A percentile compares a stretch with the other conserved stretches of the same genome.
Evolutionary conservation across 2,888 invertebrate species (phyloP).

Genomic region (Ormyrus nitidulus): DNA sequence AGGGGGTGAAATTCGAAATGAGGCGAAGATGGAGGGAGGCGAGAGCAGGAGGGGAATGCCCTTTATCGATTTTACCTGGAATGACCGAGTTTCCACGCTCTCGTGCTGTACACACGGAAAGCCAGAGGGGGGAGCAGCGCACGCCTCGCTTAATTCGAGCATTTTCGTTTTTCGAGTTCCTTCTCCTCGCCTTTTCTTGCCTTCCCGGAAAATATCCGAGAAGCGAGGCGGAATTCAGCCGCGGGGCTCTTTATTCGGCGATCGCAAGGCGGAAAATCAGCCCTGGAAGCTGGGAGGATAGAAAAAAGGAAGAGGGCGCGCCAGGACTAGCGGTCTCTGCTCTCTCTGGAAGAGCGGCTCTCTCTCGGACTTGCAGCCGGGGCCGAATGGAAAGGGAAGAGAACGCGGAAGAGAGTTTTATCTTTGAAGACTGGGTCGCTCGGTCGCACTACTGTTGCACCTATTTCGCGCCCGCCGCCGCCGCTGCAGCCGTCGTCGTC

Average conservation of each 20-base stretch:
- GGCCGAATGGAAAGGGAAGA: slow-evolving; percentile 70
- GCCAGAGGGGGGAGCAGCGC: slow-evolving; percentile 42
- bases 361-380: not conserved
- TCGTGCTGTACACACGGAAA: not conserved
- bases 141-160: slow-evolving; percentile 2
- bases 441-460: slow-evolving; percentile 74
- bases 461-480: slow-evolving; percentile 62
- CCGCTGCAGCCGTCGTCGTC: not conserved
- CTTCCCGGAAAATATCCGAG: too few relatives aligned
- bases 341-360: too few relatives aligned
- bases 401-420: slow-evolving; percentile 60
- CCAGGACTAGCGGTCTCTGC: not conserved
- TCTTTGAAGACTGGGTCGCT: slow-evolving; percentile 75
- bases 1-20: not conserved
- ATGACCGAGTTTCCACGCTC: slow-evolving; percentile 53
- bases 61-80: slow-evolving; percentile 57
- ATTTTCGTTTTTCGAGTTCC: slow-evolving; percentile 52
- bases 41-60: slow-evolving; percentile 27
- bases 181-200: too few relatives aligned
- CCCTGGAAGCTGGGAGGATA: slow-evolving; percentile 33
- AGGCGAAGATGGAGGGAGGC: not conserved
- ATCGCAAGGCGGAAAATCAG: too few relatives aligned
- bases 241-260: too few relatives aligned
- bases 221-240: too few relatives aligned
- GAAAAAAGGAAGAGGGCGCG: not conserved